Evolutionary conservation across 1,140 invertebrate genomes (phyloP).

Genomic region (Scylla paramamosain): DNA sequence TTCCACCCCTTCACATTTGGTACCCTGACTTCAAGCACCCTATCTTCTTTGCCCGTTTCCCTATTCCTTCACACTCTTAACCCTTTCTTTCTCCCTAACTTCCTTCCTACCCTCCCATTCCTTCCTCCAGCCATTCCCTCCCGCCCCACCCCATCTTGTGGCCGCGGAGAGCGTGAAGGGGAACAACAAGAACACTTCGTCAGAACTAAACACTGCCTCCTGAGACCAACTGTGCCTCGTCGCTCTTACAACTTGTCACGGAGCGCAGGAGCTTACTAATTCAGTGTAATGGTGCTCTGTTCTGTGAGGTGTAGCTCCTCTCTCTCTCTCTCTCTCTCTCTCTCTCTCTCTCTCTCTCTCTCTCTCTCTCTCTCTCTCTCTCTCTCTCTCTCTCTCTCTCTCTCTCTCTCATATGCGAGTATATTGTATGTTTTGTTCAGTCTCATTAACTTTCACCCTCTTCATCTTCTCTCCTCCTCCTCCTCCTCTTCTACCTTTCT

Average conservation of each 20-base stretch:
- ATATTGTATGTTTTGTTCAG: no score
- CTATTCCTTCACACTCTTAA: neutral
- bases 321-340: conserved; percentile 33
- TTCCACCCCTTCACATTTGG: no score
- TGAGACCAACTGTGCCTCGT: neutral
- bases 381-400: no score
- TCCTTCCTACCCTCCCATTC: neutral
- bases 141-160: neutral
- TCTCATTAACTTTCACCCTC: neutral
- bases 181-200: no score
- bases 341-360: conserved; percentile 30
- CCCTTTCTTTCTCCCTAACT: neutral
- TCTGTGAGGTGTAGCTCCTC: neutral
- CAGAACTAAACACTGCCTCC: neutral
- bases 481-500: neutral
- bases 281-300: neutral
- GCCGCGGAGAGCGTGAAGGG: no score
- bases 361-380: conserved; percentile 1
- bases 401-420: no score
- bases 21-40: no score
- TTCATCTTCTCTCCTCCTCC: neutral
- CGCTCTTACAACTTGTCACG: neutral
- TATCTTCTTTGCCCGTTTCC: neutral
- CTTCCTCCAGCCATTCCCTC: neutral
- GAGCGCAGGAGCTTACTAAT: neutral